These are phyloP conservation scores for Anabacerthia variegaticeps DNA, from an alignment of 2,797 vertebrate genomes.

Conservation along the genomic window DNA sequence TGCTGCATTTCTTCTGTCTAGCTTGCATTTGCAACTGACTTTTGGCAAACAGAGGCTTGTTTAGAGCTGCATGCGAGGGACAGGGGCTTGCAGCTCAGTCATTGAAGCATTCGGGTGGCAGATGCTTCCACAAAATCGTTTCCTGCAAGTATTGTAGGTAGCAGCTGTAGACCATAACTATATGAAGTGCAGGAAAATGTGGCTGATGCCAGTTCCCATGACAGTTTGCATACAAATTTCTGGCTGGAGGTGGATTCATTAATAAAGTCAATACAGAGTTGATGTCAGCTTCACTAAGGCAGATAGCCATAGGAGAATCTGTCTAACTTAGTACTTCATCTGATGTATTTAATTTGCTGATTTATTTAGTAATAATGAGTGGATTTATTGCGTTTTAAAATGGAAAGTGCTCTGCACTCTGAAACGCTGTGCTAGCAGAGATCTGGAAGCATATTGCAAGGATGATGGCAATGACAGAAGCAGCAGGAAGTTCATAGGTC, in stretches of 20 bases:
- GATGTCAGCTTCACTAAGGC: conserved; percentile 13
- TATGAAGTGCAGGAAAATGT: conserved; percentile 21
- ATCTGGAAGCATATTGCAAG: background rate
- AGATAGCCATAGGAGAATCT: conserved; percentile 54
- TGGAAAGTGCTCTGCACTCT: background rate
- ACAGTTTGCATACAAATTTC: conserved; percentile 44
- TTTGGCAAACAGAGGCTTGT: background rate
- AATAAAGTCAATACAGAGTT: conserved; percentile 62
- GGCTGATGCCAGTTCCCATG: conserved; percentile 29
- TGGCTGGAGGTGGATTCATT: conserved; percentile 58
- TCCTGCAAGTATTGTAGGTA: background rate
- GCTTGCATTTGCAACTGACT: background rate
- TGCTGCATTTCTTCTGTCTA: background rate
- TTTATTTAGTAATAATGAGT: conserved; percentile 38
- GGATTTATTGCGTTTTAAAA: conserved; percentile 23
- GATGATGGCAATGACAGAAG: background rate
- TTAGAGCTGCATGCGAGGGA: background rate
- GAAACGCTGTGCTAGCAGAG: background rate
- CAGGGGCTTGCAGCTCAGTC: background rate
- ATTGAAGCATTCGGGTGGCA: background rate
- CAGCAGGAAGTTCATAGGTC: background rate
- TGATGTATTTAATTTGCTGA: conserved; percentile 33
- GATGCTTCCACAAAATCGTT: background rate
- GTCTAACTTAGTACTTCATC: background rate
- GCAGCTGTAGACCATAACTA: background rate